phyloP scores from a whole-genome alignment of 2,113 vertebrate genomes.

The Vulpes lagopus region DNA sequence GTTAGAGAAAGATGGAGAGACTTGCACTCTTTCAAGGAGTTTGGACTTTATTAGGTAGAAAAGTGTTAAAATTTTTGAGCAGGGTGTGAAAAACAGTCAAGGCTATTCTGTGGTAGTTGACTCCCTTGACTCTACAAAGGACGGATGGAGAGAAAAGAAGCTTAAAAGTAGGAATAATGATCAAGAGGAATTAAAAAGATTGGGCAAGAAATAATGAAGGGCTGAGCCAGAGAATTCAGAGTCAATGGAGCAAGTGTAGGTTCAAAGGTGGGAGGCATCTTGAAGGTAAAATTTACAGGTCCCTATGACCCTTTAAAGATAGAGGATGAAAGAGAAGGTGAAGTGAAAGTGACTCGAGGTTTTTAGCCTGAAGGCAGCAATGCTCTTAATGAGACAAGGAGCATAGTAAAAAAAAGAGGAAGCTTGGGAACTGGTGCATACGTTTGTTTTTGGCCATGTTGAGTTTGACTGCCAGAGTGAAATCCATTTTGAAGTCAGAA shows the following conservation, averaged over 20 bases:
- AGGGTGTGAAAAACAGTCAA: background rate
- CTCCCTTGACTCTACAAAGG: background rate
- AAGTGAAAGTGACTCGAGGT: constrained; percentile 80
- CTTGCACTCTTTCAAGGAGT: background rate
- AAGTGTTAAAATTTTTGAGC: background rate
- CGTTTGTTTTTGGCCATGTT: constrained; percentile 42
- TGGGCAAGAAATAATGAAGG: background rate
- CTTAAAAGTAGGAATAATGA: background rate
- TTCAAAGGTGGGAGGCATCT: constrained; percentile 5
- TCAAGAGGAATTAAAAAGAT: constrained; percentile 19
- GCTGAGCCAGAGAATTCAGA: background rate
- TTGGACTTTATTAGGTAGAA: background rate
- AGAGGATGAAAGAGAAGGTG: constrained; percentile 46
- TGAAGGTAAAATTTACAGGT: constrained; percentile 9
- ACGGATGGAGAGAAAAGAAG: background rate
- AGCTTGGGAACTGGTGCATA: constrained; percentile 9
- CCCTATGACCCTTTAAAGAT: background rate
- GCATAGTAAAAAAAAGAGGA: constrained; percentile 66
- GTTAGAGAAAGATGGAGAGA: background rate
- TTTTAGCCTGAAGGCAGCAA: constrained; percentile 72
- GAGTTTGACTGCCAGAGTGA: constrained; percentile 20
- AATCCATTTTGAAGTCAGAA: constrained; percentile 65
- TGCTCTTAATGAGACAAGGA: constrained; percentile 61
- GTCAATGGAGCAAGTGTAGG: background rate
- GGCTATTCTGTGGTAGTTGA: background rate